A percentile compares a stretch with the other conserved stretches of the same genome.
phyloP scores from a whole-genome alignment of 2,113 vertebrate species.

The Montifringilla adamsi region DNA sequence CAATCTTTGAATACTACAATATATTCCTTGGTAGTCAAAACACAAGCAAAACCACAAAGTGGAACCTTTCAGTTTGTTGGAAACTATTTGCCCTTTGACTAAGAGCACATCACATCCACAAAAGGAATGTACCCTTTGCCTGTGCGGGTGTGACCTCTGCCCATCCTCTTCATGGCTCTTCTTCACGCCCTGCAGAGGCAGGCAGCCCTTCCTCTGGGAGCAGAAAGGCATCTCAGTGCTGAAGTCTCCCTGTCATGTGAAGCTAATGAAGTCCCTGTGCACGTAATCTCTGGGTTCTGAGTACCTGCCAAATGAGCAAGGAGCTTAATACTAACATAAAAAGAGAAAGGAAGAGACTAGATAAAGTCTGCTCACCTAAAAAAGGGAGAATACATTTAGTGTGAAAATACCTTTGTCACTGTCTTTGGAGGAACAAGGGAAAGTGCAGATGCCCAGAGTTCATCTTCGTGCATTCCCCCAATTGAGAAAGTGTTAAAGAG shows the following conservation, averaged over 20 bases:
- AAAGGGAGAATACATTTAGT: neutral
- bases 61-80: neutral
- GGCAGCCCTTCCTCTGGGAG: neutral
- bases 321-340: neutral
- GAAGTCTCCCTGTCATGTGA: neutral
- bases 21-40: neutral
- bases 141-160: neutral
- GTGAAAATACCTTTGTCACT: neutral
- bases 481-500: neutral
- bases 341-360: neutral
- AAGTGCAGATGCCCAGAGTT: neutral
- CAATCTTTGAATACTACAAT: neutral
- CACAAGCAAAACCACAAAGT: neutral
- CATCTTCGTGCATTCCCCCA: neutral
- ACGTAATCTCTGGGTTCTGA: fast-evolving
- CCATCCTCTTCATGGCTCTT: neutral
- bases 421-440: neutral
- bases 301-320: neutral
- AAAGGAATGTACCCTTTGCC: neutral
- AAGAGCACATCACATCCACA: neutral
- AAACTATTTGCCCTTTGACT: neutral
- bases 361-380: neutral
- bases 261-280: neutral
- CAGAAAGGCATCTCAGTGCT: neutral
- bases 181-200: neutral